Conservation (phyloP, 2,888 invertebrate species). For the Pseudococcus viburni region DNA sequence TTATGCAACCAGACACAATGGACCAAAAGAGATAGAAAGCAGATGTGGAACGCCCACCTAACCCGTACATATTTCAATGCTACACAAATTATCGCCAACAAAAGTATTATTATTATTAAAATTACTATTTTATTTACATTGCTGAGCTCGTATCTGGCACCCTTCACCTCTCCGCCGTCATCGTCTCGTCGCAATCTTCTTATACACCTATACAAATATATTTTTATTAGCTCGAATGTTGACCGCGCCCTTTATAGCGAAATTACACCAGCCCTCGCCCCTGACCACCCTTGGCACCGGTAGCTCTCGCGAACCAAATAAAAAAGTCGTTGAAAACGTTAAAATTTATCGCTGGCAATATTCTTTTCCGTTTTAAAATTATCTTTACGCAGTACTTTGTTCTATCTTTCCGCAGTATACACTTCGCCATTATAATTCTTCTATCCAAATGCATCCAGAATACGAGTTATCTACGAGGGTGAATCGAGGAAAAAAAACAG, state of each 20-base stretch:
- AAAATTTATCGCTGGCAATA: slow-evolving; percentile 15
- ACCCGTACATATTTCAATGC: slow-evolving; percentile 49
- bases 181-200: neutral
- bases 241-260: slow-evolving; percentile 9
- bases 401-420: neutral
- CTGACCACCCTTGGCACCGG: neutral
- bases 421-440: too few species aligned
- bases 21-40: slow-evolving; percentile 51
- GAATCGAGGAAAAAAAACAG: too few species aligned
- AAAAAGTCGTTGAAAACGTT: slow-evolving; percentile 22
- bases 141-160: neutral
- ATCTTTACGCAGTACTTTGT: neutral
- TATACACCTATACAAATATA: neutral
- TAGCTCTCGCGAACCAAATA: neutral
- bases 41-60: slow-evolving; percentile 48
- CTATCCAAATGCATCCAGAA: too few species aligned
- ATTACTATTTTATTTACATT: slow-evolving; percentile 39
- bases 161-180: neutral
- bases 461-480: too few species aligned
- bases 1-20: slow-evolving; percentile 56
- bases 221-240: slow-evolving; percentile 6
- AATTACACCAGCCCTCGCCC: neutral
- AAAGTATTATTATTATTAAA: slow-evolving; percentile 47
- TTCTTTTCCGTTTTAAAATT: slow-evolving; percentile 26
- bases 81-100: slow-evolving; percentile 49